Base-by-base conservation (phyloP, 2,113 vertebrate genomes). In the Loxodonta africana region DNA sequence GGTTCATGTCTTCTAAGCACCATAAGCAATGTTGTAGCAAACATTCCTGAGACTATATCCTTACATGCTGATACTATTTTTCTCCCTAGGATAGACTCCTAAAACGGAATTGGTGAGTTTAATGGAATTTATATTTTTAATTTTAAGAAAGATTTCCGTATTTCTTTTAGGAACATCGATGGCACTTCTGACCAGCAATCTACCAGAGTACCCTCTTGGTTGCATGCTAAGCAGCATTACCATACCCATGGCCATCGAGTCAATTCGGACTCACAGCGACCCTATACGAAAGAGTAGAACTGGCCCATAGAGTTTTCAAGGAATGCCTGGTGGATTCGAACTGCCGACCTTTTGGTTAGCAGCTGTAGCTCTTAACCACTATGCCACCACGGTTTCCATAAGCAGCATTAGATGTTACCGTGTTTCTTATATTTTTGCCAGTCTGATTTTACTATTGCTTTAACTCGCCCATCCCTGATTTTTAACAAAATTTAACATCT, bases 171-270 rank as follows among this genome's bases (percentile, higher is more conserved):
- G 41, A 30, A 48, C 1, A 1, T 30, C 8, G 26, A 2, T 1
- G 3, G 10, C n/a, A 25, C 8, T 41, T 5, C 37, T 12, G 21
- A 30, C 3, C 60, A 12, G 80, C 0, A 0, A 0, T 7, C 23
- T 30, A 30, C 2, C 8, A 7, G 20, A n/a, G 9, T 0, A 1
- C 30, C 2, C 20, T 63, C 26, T 9, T 44, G 44, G 26, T 9
- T 1, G 9, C 17, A 17, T 28, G 12, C 28, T 30, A 33, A 26
- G 9, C 6, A 8, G 33, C 33, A 53, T 53, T 53, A 53, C 51
- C 51, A 53, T 12, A 7, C 51, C 51, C 51, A 53, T 12, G 7
- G 51, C 51, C 12, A 12, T 53, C 51, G 12, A 53, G 51, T 53
- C 51, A 5, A 8, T 7, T 53, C 51, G 8, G 51, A 53, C 12